Conservation (phyloP, 1,140 invertebrate genomes). For the Cherax destructor region DNA sequence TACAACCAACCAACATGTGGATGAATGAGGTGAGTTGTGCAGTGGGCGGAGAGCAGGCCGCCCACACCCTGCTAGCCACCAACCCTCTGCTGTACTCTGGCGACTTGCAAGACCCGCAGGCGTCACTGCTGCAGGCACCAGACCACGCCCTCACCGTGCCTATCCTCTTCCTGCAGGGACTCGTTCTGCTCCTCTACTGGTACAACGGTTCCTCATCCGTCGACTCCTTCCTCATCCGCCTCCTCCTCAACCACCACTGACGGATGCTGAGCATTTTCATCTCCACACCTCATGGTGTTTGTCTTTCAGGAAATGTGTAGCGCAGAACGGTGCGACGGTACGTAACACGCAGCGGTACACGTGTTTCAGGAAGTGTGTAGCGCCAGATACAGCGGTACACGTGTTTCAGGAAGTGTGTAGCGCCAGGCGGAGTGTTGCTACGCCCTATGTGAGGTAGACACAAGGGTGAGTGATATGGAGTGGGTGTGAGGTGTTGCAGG, state of each 20-base stretch:
- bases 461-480: not conserved
- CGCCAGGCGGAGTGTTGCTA: too few relatives aligned
- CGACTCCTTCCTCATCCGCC: slow-evolving; percentile 46
- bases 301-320: not conserved
- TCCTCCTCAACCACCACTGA: slow-evolving; percentile 54
- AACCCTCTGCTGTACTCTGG: slow-evolving; percentile 22
- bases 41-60: slow-evolving; percentile 36
- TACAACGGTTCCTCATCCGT: slow-evolving; percentile 52
- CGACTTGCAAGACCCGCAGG: not conserved
- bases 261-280: too few relatives aligned
- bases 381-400: too few relatives aligned
- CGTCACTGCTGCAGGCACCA: slow-evolving; percentile 21
- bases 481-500: too few relatives aligned
- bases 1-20: slow-evolving; percentile 1
- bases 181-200: slow-evolving; percentile 59
- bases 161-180: slow-evolving; percentile 50
- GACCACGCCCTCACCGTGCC: slow-evolving; percentile 39
- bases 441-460: too few relatives aligned
- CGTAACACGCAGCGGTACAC: too few relatives aligned
- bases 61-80: slow-evolving; percentile 32
- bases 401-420: too few relatives aligned
- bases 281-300: not conserved
- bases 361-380: not conserved
- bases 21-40: slow-evolving; percentile 41
- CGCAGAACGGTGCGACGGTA: too few relatives aligned